Conservation (phyloP, 2,113 vertebrate species). For the Xiphophorus couchianus region DNA sequence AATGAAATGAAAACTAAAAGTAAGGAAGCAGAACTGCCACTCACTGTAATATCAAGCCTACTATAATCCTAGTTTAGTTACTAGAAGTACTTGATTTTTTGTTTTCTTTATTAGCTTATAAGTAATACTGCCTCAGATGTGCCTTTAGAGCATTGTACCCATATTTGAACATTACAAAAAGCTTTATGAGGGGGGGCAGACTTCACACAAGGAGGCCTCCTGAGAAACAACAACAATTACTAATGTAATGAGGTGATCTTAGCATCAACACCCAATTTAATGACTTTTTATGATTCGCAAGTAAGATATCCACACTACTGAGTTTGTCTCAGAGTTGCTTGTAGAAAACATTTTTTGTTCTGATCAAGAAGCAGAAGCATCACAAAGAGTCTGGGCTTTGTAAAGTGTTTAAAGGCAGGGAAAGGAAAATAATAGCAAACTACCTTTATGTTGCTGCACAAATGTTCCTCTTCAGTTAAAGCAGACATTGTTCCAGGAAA, state of each 20-base stretch:
- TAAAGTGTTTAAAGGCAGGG: slow-evolving; percentile 50
- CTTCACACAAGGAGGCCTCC: slow-evolving; percentile 59
- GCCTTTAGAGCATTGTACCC: slow-evolving; percentile 59
- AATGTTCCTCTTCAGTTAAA: slow-evolving; percentile 42
- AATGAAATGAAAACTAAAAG: no score
- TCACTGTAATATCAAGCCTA: slow-evolving; percentile 21
- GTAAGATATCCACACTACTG: slow-evolving; percentile 27
- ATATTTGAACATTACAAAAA: slow-evolving; percentile 53
- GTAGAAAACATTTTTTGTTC: slow-evolving; percentile 41
- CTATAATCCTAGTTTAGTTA: slow-evolving; percentile 74
- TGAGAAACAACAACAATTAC: slow-evolving; percentile 59
- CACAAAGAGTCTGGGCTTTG: slow-evolving; percentile 62
- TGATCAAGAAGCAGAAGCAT: slow-evolving; percentile 55
- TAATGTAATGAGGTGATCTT: slow-evolving; percentile 48
- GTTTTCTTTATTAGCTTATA: slow-evolving; percentile 68
- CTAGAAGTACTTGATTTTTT: slow-evolving; percentile 65
- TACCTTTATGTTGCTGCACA: slow-evolving; percentile 56
- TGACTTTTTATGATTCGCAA: slow-evolving; percentile 31
- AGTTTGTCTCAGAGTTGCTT: slow-evolving; percentile 11
- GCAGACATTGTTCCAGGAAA: slow-evolving; percentile 35
- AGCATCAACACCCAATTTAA: slow-evolving; percentile 44
- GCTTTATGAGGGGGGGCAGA: slow-evolving; percentile 60
- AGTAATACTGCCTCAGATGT: slow-evolving; percentile 70
- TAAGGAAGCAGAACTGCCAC: not conserved
- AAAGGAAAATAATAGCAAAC: slow-evolving; percentile 58